Conservation (phyloP, 2,888 invertebrate species). For the Mimumesa dahlbomi region DNA sequence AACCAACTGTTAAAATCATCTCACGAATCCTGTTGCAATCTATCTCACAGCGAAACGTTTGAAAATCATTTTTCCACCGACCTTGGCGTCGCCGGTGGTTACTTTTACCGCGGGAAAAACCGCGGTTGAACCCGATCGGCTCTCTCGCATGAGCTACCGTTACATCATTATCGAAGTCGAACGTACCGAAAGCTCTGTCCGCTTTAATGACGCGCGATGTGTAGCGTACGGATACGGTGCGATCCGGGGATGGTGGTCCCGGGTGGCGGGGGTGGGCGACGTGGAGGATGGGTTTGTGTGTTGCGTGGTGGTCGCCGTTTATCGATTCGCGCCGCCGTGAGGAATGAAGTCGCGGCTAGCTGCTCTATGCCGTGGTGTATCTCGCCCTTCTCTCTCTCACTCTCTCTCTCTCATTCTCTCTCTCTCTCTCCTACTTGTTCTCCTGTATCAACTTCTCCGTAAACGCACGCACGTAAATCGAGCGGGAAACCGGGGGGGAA, state of each 20-base stretch:
- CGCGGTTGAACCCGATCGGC: background rate
- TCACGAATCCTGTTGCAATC: too few relatives aligned
- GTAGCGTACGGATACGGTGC: slow-evolving; percentile 31
- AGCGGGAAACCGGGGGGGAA: background rate
- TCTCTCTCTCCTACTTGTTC: slow-evolving; percentile 19
- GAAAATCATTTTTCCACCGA: too few relatives aligned
- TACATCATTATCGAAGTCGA: slow-evolving; percentile 8
- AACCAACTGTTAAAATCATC: too few relatives aligned
- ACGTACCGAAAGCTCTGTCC: slow-evolving; percentile 15
- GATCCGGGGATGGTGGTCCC: slow-evolving; percentile 45
- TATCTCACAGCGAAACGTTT: too few relatives aligned
- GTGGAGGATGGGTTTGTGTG: slow-evolving; percentile 57
- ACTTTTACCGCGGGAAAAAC: too few relatives aligned
- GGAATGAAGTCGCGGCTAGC: slow-evolving; percentile 59
- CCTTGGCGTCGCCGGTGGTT: too few relatives aligned
- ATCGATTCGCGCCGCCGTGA: slow-evolving; percentile 67
- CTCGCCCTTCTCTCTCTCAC: too few relatives aligned
- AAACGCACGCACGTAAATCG: slow-evolving; percentile 25
- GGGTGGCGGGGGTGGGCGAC: slow-evolving; percentile 35
- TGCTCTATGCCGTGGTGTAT: slow-evolving; percentile 52
- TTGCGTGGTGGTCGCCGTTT: slow-evolving; percentile 65
- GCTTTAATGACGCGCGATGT: slow-evolving; percentile 34
- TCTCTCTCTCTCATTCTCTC: too few relatives aligned
- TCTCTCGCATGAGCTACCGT: background rate
- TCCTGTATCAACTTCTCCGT: background rate